Conservation (phyloP, 1,140 invertebrate genomes). For the Trigoniulus corallinus region DNA sequence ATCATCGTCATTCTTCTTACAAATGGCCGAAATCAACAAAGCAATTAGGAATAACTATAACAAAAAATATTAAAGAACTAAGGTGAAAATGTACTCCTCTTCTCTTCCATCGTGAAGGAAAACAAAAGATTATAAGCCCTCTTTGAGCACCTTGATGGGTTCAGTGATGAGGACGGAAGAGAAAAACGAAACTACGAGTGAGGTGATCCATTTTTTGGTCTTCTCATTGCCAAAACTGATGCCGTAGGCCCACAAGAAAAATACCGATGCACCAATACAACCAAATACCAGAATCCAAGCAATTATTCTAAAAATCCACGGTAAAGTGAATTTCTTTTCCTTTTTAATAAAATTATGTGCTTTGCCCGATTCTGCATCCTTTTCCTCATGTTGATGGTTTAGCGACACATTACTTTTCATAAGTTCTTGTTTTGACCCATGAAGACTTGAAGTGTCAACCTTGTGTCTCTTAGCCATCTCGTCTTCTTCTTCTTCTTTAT, state of each 20-base stretch:
- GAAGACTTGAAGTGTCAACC: too few species aligned
- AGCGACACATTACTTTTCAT: not conserved
- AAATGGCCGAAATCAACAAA: conserved; percentile 30
- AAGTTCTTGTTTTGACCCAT: not conserved
- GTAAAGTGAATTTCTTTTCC: conserved; percentile 20
- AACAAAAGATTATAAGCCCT: too few species aligned
- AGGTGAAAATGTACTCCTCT: too few species aligned
- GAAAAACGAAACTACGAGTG: conserved; percentile 36
- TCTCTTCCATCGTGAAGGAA: too few species aligned
- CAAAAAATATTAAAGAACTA: not conserved
- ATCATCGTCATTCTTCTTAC: conserved; percentile 30
- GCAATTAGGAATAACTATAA: conserved; percentile 30
- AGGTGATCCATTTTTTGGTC: conserved; percentile 36
- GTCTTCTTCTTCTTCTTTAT: too few species aligned
- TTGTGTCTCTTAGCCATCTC: too few species aligned
- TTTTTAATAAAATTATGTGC: not conserved
- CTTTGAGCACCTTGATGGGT: conserved; percentile 34
- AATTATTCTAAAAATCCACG: conserved; percentile 32
- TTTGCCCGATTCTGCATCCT: not conserved
- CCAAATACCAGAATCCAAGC: conserved; percentile 31
- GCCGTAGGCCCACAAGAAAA: conserved; percentile 36
- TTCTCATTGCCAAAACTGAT: conserved; percentile 37
- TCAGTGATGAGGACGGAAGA: conserved; percentile 36
- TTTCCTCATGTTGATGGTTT: not conserved
- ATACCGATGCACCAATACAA: conserved; percentile 26